Conservation (phyloP, 2,797 vertebrate species). For the Tapirus indicus region DNA sequence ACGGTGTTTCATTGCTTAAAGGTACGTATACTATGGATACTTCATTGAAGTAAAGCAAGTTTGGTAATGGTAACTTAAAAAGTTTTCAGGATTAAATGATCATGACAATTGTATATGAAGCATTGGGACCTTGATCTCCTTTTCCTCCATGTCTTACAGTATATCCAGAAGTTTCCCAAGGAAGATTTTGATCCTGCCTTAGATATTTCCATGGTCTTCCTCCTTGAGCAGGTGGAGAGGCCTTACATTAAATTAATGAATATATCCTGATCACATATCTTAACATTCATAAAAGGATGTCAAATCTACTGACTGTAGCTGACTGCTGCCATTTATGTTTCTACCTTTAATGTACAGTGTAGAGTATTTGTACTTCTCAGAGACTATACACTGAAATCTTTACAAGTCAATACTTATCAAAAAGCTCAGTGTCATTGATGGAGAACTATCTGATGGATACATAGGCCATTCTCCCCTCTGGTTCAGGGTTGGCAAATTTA, state of each 20-base stretch:
- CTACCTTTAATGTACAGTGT: neutral
- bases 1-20: neutral
- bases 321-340: slow-evolving; percentile 5
- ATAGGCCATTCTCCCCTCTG: neutral
- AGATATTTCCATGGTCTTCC: neutral
- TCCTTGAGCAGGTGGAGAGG: neutral
- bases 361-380: neutral
- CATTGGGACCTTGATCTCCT: neutral
- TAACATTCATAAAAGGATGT: slow-evolving; percentile 29
- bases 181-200: neutral
- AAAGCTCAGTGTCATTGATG: slow-evolving; percentile 60
- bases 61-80: neutral
- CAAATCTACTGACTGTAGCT: neutral
- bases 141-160: neutral
- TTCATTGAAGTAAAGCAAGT: slow-evolving; percentile 15
- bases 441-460: slow-evolving; percentile 25
- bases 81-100: slow-evolving; percentile 30
- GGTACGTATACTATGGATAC: neutral
- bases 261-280: neutral
- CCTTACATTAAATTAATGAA: slow-evolving; percentile 18
- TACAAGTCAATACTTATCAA: slow-evolving; percentile 43
- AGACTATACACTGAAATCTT: slow-evolving; percentile 6
- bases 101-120: neutral
- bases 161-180: neutral
- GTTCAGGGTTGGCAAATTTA: slow-evolving; percentile 44